phyloP scores from a whole-genome alignment of 1,140 invertebrate species.

The Dendroctonus valens region DNA sequence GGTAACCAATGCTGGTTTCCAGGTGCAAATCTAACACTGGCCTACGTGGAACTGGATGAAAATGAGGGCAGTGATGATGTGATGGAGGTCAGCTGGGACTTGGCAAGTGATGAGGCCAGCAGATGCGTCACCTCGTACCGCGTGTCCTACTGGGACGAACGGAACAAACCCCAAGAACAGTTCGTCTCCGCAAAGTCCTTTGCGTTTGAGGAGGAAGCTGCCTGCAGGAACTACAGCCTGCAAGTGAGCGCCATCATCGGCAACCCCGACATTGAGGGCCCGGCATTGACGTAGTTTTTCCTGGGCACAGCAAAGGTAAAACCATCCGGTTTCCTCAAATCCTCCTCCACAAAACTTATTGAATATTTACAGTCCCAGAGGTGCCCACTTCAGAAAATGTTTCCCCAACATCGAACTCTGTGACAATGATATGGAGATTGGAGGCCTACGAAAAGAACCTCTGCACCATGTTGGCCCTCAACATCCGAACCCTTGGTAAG shows the following conservation, averaged over 20 bases:
- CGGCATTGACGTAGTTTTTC: background rate
- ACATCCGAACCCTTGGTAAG: background rate
- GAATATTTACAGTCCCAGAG: background rate
- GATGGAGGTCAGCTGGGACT: conserved; percentile 4
- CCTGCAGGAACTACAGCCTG: conserved; percentile 15
- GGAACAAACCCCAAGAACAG: conserved; percentile 3
- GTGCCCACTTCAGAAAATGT: background rate
- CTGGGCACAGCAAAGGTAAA: background rate
- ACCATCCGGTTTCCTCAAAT: background rate
- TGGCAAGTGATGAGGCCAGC: background rate
- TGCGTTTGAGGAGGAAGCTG: background rate
- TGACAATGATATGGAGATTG: conserved; percentile 6
- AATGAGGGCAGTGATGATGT: background rate
- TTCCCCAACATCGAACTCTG: background rate
- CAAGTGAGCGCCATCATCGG: conserved; percentile 11
- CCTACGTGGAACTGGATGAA: background rate
- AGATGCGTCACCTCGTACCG: conserved; percentile 15
- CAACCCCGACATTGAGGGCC: conserved; percentile 8
- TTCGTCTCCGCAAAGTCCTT: conserved; percentile 6
- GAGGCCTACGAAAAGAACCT: conserved; percentile 2
- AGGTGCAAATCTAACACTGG: conserved; percentile 1
- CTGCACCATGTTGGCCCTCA: conserved; percentile 4
- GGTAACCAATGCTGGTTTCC: background rate
- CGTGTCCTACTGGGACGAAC: conserved; percentile 17
- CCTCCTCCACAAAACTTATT: background rate